Conservation (phyloP, 2,888 invertebrate species). For the Pterostichus madidus region DNA sequence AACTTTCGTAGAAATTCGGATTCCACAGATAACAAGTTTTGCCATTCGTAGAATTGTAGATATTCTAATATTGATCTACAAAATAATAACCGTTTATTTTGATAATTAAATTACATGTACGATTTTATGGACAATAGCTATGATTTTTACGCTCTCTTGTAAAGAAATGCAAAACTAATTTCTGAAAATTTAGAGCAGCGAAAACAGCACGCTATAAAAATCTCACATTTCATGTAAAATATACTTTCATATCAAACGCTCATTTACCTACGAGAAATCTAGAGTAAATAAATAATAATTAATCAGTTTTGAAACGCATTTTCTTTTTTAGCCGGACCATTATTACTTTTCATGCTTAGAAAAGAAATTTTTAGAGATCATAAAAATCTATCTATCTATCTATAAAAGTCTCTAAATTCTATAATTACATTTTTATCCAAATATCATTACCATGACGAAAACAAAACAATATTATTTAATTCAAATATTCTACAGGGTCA, state of each 20-base stretch:
- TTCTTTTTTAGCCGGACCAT: not conserved
- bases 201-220: constrained; percentile 46
- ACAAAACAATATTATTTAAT: too few relatives aligned
- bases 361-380: not conserved
- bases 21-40: too few relatives aligned
- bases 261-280: constrained; percentile 50
- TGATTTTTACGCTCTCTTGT: constrained; percentile 44
- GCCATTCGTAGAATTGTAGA: not conserved
- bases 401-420: too few relatives aligned
- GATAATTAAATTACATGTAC: not conserved
- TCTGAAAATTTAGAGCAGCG: constrained; percentile 48
- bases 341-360: not conserved
- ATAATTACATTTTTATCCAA: too few relatives aligned
- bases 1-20: not conserved
- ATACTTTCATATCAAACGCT: constrained; percentile 50
- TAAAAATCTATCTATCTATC: too few relatives aligned
- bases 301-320: constrained; percentile 22
- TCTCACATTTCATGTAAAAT: constrained; percentile 31
- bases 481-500: too few relatives aligned
- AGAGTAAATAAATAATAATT: constrained; percentile 30
- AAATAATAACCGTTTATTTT: not conserved
- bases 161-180: constrained; percentile 46
- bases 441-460: too few relatives aligned
- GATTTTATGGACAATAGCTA: constrained; percentile 1
- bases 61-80: constrained; percentile 5